These are phyloP conservation scores for Semaprochilodus insignis DNA, from an alignment of 2,797 vertebrate species.

Conservation along the genomic window DNA sequence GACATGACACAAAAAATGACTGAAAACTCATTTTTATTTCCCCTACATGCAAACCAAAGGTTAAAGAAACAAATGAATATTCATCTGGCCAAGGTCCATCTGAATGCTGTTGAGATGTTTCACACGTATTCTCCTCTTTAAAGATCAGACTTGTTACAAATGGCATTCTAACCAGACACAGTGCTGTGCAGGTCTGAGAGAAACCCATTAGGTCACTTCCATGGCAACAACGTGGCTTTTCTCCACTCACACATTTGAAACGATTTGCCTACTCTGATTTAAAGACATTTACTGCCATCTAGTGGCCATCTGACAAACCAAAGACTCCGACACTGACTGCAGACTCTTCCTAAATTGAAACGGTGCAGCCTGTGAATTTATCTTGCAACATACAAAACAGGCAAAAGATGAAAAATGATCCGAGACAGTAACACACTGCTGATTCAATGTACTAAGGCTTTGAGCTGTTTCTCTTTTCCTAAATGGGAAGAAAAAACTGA, in stretches of 20 bases:
- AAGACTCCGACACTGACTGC: slow-evolving; percentile 45
- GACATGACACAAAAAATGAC: slow-evolving; percentile 53
- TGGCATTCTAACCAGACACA: slow-evolving; percentile 69
- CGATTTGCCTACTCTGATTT: slow-evolving; percentile 55
- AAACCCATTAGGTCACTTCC: slow-evolving; percentile 78
- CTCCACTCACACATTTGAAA: slow-evolving; percentile 31
- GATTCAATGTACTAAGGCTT: not conserved
- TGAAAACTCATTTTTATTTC: slow-evolving; percentile 47
- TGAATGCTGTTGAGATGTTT: slow-evolving; percentile 68
- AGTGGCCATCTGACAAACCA: slow-evolving; percentile 69
- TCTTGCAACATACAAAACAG: not conserved
- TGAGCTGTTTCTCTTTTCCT: not conserved
- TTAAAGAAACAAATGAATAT: slow-evolving; percentile 45
- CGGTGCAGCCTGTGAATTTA: slow-evolving; percentile 8
- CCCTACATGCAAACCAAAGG: slow-evolving; percentile 47
- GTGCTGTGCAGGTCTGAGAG: slow-evolving; percentile 60
- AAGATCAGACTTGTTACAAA: slow-evolving; percentile 74
- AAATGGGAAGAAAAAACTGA: not conserved
- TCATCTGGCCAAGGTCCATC: slow-evolving; percentile 61
- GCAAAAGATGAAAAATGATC: not conserved
- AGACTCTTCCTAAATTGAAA: slow-evolving; percentile 15
- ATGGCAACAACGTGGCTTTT: slow-evolving; percentile 74
- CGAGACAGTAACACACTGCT: not conserved
- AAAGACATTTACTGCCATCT: slow-evolving; percentile 78
- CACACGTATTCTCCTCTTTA: slow-evolving; percentile 67